phyloP scores from a whole-genome alignment of 2,797 vertebrate genomes.

The Hydrophis major region DNA sequence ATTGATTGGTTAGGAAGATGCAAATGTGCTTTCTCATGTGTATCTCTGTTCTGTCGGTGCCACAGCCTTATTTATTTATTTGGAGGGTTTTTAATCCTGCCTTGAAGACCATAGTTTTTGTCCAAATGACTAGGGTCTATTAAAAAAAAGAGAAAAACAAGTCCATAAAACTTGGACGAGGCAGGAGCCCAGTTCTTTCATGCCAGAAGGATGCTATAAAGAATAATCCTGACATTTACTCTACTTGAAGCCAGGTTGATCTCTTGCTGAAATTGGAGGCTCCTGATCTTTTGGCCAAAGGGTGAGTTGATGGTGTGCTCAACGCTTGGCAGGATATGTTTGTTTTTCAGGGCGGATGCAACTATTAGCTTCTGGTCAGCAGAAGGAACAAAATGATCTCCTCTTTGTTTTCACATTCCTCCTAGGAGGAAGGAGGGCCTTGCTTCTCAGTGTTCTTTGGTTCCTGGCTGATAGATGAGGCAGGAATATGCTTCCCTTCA shows the following conservation, averaged over 20 bases:
- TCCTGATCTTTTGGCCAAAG: not conserved
- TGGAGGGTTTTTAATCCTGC: not conserved
- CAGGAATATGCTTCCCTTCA: not conserved
- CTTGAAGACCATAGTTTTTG: not conserved
- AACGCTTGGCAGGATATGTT: not conserved
- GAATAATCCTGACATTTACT: not conserved
- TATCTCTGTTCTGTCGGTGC: not conserved
- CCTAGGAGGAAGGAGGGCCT: not conserved
- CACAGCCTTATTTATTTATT: not conserved
- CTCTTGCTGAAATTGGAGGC: not conserved
- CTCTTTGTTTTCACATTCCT: not conserved
- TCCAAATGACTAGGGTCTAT: not conserved
- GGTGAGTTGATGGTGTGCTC: not conserved
- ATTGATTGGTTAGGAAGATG: not conserved
- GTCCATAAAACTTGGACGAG: not conserved
- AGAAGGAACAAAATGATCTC: not conserved
- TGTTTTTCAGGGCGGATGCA: not conserved
- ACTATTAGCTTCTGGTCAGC: not conserved
- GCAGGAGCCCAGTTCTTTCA: not conserved
- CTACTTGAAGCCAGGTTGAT: not conserved
- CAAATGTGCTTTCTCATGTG: not conserved
- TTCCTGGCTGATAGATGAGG: not conserved
- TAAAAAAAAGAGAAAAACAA: not conserved
- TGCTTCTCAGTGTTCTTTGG: not conserved
- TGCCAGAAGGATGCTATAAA: not conserved